phyloP scores from a whole-genome alignment of 2,797 vertebrate genomes.

The Dermochelys coriacea region DNA sequence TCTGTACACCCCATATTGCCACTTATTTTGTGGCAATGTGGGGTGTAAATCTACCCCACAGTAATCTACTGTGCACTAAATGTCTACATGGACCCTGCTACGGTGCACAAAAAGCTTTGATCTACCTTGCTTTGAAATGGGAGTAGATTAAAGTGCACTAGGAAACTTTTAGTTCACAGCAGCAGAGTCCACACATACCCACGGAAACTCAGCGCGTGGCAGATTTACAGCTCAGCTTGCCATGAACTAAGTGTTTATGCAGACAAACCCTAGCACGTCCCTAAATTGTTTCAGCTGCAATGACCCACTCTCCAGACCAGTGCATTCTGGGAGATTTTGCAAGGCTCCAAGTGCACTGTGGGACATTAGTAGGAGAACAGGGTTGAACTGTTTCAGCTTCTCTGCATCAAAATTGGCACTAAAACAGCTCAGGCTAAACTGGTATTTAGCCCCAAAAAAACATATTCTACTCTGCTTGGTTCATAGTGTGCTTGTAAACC shows the following conservation, averaged over 20 bases:
- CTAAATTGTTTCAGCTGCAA: constrained; percentile 15
- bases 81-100: background rate
- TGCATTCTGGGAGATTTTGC: background rate
- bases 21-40: background rate
- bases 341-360: background rate
- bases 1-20: background rate
- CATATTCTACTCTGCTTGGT: background rate
- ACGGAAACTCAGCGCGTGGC: background rate
- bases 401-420: background rate
- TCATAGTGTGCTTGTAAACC: background rate
- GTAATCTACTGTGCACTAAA: background rate
- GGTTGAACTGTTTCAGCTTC: background rate
- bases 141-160: background rate
- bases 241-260: background rate
- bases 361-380: constrained; percentile 1
- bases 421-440: background rate
- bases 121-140: background rate
- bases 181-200: background rate
- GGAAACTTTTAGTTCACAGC: background rate
- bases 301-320: background rate
- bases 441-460: background rate
- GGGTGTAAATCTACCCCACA: background rate
- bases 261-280: background rate
- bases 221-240: background rate
- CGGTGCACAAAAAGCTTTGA: background rate